Evolutionary conservation across 2,888 invertebrate species (phyloP), one percentile per base, ranked within the genome.

Genomic region (Aelia acuminata): DNA sequence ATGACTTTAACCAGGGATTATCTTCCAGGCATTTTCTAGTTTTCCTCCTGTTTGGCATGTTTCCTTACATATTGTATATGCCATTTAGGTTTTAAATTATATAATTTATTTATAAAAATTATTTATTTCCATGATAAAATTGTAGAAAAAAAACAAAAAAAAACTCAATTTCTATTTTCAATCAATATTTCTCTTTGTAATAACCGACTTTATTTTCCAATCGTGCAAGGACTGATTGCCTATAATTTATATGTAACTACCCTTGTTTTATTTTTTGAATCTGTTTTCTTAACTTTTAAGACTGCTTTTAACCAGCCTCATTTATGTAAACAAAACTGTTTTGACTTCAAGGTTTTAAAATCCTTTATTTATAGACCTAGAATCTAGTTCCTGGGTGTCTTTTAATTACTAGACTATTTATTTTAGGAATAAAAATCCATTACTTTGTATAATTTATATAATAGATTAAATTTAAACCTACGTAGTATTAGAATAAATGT

Each of bases 321-420:
- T 80, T 43, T 80, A 80, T 39, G 80, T 43, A 80, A 80, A 80
- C 80, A 80, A 80, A 80, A 80, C 47, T 80, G 39, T 80, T 80
- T 80, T 80, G 80, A 80, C 43, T 80, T 80, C 80, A 80, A 80
- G 80, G 80, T 80, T 80, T 80, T 39, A 80, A 80, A 80, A n/a
- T 80, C 11, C 80, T 80, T 39, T 80, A 80, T 80, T 80, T 80
- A 80, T 80, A 80, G 80, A 43, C 80, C 80, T 43, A 80, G 80
- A 80, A 43, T 39, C 80, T 80, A n/a, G 80, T 47, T 80, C 31
- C 63, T 70, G 18, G 63, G 31, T 18, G 18, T 20, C 7, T 70
- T 18, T 70, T 70, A 70, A 70, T 70, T 70, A 70, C 35, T 70
- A 5, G 20, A 70, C 31, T 70, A 20, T 31, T 31, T 63, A n/a